Evolutionary conservation across 2,113 vertebrate genomes (phyloP), one percentile per base, ranked within the genome.

Genomic region (Lamprologus tigripictilis): DNA sequence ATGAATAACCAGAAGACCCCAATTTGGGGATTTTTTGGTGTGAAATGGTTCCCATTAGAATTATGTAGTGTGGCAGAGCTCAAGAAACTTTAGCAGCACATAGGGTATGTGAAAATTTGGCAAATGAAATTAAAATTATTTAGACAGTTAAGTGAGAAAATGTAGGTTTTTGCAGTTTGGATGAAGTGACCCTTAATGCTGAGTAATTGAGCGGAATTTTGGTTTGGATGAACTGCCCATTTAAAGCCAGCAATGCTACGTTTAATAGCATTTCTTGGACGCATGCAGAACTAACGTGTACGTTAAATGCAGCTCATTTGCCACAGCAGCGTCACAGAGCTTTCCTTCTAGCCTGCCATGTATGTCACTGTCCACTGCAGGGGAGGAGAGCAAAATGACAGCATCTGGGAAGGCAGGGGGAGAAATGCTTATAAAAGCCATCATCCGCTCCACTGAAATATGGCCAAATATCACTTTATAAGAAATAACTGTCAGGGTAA

Each of bases 401-500:
- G 80, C 9, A 68, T 71, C 71, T 63, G 9, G 71, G 84, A 8
- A 54, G 45, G 57, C 78, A 11, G 79, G 14, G 73, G 71, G 55
- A 88, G 90, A 7, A 66, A 85, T 83, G 71, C 84, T 85, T 91
- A 45, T 93, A 83, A 92, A 89, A 92, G 88, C 91, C 82, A 93
- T 92, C 94, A 88, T 85, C 80, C 37, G 58, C 91, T 88, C 90
- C 86, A 9, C 81, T 91, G 89, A 91, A 93, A 94, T 88, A 92
- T 79, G 86, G 86, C 82, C 4, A 82, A 91, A 91, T 89, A 81
- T 31, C 85, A 87, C 93, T 91, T 91, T 83, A 92, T 81, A 76
- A 90, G 94, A 94, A 90, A 89, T 86, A 90, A 92, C 89, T 58
- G 86, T 88, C 90, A 42, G 88, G 90, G 82, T 86, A 82, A 93